A percentile compares a stretch with the other conserved stretches of the same genome.
These are phyloP conservation scores for Neolamprologus devosi DNA, from an alignment of 2,113 vertebrate genomes.

Conservation along the genomic window DNA sequence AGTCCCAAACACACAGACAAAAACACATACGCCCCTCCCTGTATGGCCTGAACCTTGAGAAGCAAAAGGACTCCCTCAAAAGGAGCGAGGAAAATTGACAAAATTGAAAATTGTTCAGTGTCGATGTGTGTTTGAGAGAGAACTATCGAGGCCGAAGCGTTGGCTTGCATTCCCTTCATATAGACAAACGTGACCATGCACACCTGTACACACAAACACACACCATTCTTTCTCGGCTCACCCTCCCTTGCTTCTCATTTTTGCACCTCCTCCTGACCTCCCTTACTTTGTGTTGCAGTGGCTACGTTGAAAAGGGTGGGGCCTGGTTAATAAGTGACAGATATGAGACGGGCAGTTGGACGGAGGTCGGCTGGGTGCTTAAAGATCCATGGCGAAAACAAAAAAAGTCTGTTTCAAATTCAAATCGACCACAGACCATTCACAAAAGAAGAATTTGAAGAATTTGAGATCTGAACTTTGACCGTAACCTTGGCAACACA, in stretches of 20 bases:
- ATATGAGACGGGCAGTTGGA: neutral
- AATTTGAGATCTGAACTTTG: neutral
- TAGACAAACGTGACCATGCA: neutral
- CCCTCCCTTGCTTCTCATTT: neutral
- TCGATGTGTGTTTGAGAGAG: neutral
- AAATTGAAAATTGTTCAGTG: neutral
- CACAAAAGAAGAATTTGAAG: neutral
- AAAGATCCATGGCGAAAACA: neutral
- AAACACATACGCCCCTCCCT: neutral
- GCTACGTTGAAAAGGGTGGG: neutral
- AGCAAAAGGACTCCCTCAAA: neutral
- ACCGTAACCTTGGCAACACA: neutral
- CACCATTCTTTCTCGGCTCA: neutral
- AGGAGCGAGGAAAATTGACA: neutral
- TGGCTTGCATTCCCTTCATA: neutral
- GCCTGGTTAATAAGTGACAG: slow-evolving; percentile 22
- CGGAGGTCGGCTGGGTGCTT: neutral
- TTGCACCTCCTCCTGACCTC: neutral
- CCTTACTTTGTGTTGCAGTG: neutral
- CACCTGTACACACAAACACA: neutral
- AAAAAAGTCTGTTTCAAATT: neutral
- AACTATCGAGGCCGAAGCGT: neutral
- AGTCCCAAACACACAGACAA: neutral
- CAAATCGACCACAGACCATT: neutral
- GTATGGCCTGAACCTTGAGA: neutral